Evolutionary conservation across 2,888 invertebrate species (phyloP), one percentile per base, ranked within the genome.

Genomic region (Callosobruchus maculatus): DNA sequence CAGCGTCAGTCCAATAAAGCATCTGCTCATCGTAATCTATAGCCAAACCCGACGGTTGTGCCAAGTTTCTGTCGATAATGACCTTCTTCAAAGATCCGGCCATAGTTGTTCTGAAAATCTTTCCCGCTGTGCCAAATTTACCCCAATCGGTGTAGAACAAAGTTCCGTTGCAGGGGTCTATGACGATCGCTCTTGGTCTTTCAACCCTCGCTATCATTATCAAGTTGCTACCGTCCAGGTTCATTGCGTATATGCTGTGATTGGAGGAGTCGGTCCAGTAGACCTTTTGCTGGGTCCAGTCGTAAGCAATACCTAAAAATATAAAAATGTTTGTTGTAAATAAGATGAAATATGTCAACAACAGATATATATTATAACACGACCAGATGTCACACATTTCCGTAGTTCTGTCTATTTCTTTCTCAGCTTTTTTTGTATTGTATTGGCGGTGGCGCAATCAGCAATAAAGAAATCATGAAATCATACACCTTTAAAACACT

Each of bases 221-320:
- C 71, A 96, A 87, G 80, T 96, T 93, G 0, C 93, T 90, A 0
- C 97, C 96, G 83, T 97, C 96, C 22, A 95, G 88, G 84, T 97
- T 97, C 95, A 98, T 96, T 0, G 97, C 95, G 83, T 97, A 97
- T 74, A 98, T 97, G 18, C 96, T 95, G 82, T 96, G 96, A 81
- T 97, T 97, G 0, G 95, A 94, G 30, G 97, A 96, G 83, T 99
- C 99, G 0, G 98, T 97, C 97, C 98, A 99, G 86, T 98, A 99
- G 67, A 99, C 92, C 86, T 98, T 98, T 85, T 95, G 95, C 80
- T 97, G 97, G 0, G 98, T 96, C 99, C 99, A 99, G 84, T 99
- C 99, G 84, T 97, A 97, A 0, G 97, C 96, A 77, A 97, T 94
- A 3, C 49, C 49, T 49, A 49, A 49, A 49, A 26, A 26, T 26